These are phyloP conservation scores for Trissolcus brochymenae DNA, from an alignment of 2,888 invertebrate genomes.

Conservation along the genomic window DNA sequence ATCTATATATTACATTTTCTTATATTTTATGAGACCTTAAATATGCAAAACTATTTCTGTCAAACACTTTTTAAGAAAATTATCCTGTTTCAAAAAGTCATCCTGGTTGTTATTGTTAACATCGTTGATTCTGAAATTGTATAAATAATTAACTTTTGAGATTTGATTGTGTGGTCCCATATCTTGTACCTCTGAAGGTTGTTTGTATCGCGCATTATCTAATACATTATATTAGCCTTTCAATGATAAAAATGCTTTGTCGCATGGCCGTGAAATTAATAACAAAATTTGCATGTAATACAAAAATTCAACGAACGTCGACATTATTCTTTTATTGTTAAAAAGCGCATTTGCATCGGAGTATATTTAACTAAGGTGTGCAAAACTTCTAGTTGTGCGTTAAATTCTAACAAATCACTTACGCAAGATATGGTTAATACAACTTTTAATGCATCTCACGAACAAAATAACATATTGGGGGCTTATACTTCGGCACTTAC, in stretches of 20 bases:
- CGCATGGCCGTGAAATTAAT: conserved; percentile 35
- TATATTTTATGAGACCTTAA: conserved; percentile 26
- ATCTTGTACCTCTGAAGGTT: conserved; percentile 10
- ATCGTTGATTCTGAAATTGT: background rate
- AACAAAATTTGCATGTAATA: conserved; percentile 48
- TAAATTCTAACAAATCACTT: conserved; percentile 25
- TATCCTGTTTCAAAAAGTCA: too few species aligned
- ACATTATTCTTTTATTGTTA: conserved; percentile 34
- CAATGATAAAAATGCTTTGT: conserved; percentile 38
- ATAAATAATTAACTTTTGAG: too few species aligned
- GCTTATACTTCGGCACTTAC: too few species aligned
- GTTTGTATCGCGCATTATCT: conserved; percentile 17
- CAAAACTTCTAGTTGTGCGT: conserved; percentile 10
- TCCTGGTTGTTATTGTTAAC: background rate
- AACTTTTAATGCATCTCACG: conserved; percentile 16
- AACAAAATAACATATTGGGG: conserved; percentile 7
- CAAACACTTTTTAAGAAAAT: too few species aligned
- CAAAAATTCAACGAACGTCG: conserved; percentile 32
- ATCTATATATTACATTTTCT: conserved; percentile 40
- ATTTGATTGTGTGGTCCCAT: background rate
- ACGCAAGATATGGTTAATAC: conserved; percentile 11
- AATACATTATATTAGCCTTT: conserved; percentile 21
- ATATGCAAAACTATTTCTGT: background rate
- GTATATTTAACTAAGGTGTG: conserved; percentile 3
- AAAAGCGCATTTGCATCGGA: conserved; percentile 30